phyloP scores from a whole-genome alignment of 2,113 vertebrate genomes.

The Gymnorhina tibicen region DNA sequence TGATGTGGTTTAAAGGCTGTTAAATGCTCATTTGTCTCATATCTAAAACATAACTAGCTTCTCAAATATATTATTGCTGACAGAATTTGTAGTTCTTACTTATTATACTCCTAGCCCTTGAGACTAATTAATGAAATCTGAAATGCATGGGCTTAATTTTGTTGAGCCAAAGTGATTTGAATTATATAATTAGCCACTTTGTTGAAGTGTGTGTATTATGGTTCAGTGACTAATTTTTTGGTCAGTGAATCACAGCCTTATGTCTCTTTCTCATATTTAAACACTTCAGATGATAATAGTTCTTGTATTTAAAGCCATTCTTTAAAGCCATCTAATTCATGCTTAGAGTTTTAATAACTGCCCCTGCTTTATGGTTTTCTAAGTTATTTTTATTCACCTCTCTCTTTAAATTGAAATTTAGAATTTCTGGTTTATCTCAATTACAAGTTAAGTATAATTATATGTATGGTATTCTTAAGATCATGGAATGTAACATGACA shows the following conservation, averaged over 20 bases:
- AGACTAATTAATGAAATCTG: not conserved
- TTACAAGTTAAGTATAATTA: not conserved
- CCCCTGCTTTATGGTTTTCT: not conserved
- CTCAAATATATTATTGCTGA: not conserved
- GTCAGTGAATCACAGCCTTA: conserved; percentile 33
- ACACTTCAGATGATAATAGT: not conserved
- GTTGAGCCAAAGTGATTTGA: not conserved
- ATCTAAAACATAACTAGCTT: not conserved
- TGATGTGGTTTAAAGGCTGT: not conserved
- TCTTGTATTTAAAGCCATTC: not conserved
- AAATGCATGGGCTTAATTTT: conserved; percentile 24
- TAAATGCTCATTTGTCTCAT: not conserved
- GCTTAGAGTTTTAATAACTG: not conserved
- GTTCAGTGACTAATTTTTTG: conserved; percentile 38
- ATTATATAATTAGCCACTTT: conserved; percentile 32
- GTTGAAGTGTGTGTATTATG: not conserved
- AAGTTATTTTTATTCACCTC: not conserved
- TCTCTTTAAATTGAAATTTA: not conserved
- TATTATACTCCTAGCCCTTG: not conserved
- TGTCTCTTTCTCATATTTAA: conserved; percentile 15
- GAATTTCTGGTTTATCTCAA: not conserved
- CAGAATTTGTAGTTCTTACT: not conserved
- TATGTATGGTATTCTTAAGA: not conserved
- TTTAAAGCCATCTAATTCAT: not conserved
- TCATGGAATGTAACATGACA: not conserved